These are phyloP conservation scores for Epinotia brunnichana DNA, from an alignment of 2,888 invertebrate species.

Conservation along the genomic window DNA sequence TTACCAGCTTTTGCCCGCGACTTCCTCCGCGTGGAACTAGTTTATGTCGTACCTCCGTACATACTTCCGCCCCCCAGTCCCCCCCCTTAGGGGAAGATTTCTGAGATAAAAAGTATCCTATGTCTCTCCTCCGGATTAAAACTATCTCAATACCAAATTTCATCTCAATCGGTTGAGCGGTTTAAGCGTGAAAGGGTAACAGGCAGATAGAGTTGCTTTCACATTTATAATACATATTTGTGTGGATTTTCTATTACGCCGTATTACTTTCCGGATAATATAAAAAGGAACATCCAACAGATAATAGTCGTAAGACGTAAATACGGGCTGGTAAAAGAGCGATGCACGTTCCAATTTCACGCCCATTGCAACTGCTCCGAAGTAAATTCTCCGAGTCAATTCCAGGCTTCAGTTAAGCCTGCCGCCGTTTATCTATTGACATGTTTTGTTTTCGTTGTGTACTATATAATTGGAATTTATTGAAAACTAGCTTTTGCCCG, in stretches of 20 bases:
- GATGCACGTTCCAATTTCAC: slow-evolving; percentile 18
- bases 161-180: not conserved
- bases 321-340: not conserved
- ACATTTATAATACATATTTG: too few species aligned
- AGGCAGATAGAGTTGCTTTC: too few species aligned
- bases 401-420: slow-evolving; percentile 8
- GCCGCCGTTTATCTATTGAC: not conserved
- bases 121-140: not conserved
- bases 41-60: too few species aligned
- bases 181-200: too few species aligned
- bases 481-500: too few species aligned
- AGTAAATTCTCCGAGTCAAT: slow-evolving; percentile 9
- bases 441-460: not conserved
- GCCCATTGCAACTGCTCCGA: slow-evolving; percentile 21
- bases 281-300: not conserved
- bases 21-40: too few species aligned
- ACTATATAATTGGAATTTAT: too few species aligned
- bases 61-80: too few species aligned
- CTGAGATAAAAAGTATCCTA: not conserved
- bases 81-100: too few species aligned
- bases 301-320: slow-evolving; percentile 2
- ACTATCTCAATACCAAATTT: too few species aligned
- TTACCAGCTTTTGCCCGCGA: too few species aligned
- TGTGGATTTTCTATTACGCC: too few species aligned
- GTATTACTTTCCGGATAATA: not conserved